phyloP scores from a whole-genome alignment of 2,113 vertebrate genomes.

The Sakesphorus luctuosus region DNA sequence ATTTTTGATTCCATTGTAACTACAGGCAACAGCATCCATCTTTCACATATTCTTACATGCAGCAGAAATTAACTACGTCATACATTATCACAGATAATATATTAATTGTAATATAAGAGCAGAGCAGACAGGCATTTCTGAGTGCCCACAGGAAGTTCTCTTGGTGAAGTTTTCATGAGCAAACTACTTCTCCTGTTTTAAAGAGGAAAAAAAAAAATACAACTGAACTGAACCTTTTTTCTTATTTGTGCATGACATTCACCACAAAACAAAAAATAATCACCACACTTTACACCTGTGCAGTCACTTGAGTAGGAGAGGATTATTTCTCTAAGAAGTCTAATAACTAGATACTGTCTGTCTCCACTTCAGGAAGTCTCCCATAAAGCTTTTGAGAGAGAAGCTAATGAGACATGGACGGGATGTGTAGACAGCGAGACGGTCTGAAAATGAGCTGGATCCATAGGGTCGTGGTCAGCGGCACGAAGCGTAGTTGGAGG shows the following conservation, averaged over 20 bases:
- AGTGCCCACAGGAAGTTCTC: neutral
- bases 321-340: neutral
- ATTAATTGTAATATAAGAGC: neutral
- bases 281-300: neutral
- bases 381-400: neutral
- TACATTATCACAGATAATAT: neutral
- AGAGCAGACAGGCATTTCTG: neutral
- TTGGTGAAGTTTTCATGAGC: neutral
- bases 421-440: neutral
- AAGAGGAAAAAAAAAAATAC: neutral
- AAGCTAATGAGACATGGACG: neutral
- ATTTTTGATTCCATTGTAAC: neutral
- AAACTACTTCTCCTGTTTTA: neutral
- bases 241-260: neutral
- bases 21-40: neutral
- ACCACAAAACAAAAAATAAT: neutral
- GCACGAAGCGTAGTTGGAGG: neutral
- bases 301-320: neutral
- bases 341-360: neutral
- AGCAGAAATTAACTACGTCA: fast-evolving
- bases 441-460: neutral
- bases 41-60: neutral
- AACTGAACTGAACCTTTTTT: neutral
- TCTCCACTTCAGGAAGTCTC: neutral
- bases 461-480: neutral